Conservation (phyloP, 2,797 vertebrate genomes). For the Telmatherina bonti region DNA sequence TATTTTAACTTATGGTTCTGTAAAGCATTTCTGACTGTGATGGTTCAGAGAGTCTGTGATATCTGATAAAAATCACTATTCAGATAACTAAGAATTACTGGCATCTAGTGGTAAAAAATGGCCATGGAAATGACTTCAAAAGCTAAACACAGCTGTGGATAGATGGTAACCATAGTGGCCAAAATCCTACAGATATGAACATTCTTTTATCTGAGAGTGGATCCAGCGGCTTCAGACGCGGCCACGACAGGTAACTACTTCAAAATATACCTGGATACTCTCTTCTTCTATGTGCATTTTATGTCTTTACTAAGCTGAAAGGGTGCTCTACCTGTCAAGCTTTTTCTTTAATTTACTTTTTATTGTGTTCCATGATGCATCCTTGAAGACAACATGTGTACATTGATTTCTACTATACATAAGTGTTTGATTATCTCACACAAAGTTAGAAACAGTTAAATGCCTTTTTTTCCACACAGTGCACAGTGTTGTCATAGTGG, state of each 20-base stretch:
- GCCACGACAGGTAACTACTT: not conserved
- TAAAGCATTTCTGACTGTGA: too few species aligned
- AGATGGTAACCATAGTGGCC: not conserved
- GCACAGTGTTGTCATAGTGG: not conserved
- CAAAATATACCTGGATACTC: not conserved
- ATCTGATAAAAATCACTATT: too few species aligned
- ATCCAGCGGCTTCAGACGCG: not conserved
- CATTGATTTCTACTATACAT: not conserved
- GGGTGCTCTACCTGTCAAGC: not conserved
- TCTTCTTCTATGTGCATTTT: not conserved
- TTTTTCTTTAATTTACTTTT: not conserved
- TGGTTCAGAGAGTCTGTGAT: too few species aligned
- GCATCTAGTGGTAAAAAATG: too few species aligned
- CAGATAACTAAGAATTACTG: not conserved
- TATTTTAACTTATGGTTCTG: too few species aligned
- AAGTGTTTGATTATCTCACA: not conserved
- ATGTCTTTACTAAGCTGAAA: not conserved
- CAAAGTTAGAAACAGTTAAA: not conserved
- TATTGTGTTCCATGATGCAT: not conserved
- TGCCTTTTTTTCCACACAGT: not conserved
- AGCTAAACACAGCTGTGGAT: too few species aligned
- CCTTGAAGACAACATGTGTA: not conserved
- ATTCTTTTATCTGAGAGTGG: too few species aligned
- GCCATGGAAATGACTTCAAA: too few species aligned
- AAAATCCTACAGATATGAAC: too few species aligned